Percentiles rank a stretch among this genome's conserved stretches.
Evolutionary conservation across 2,113 vertebrate species (phyloP).

Genomic region (Rattus rattus): DNA sequence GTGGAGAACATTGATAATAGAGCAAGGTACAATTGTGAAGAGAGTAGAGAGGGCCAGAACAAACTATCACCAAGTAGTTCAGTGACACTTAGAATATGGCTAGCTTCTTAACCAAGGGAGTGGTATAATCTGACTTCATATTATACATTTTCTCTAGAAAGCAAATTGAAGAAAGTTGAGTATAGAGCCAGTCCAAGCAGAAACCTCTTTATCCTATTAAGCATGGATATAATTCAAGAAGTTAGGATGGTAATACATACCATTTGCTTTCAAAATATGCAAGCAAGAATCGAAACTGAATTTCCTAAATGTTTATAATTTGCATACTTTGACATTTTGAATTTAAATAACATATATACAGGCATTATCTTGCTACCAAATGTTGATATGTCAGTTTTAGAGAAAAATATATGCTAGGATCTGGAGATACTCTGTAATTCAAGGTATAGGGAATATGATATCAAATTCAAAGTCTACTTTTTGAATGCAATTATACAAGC

Average conservation of each 20-base stretch:
- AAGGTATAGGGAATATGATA: neutral
- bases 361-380: neutral
- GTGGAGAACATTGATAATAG: neutral
- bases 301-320: neutral
- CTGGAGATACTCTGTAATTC: neutral
- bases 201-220: neutral
- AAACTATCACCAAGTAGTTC: rapidly evolving
- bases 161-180: neutral
- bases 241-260: neutral
- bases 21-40: neutral
- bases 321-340: neutral
- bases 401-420: neutral
- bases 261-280: slow-evolving; percentile 45
- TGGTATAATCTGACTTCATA: neutral
- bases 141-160: neutral
- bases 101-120: neutral
- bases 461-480: neutral
- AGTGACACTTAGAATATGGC: neutral
- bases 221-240: neutral
- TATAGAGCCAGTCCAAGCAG: neutral
- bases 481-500: neutral
- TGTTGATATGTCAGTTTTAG: neutral
- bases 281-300: neutral
- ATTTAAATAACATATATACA: neutral
- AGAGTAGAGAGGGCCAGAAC: neutral